Evolutionary conservation across 2,888 invertebrate species (phyloP), one percentile per base, ranked within the genome.

Genomic region (Euzetes globulus): DNA sequence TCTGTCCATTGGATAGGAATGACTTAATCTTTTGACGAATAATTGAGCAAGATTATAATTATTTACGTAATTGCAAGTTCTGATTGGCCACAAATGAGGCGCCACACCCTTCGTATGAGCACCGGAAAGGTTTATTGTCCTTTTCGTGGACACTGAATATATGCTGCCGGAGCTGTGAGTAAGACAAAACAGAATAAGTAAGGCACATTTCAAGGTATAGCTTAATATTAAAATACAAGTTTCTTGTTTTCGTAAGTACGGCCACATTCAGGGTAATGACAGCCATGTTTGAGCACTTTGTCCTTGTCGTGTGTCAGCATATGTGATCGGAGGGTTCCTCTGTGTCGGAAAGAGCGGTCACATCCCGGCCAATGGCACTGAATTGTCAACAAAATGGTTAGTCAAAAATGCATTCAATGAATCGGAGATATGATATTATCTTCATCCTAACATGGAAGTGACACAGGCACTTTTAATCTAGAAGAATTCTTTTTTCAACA

Each of bases 291-390:
- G 0, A 1, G 15, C 63, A 13, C 5, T n/a, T n/a, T 7, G 11
- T 7, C 3, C 19, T 33, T 63, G 33, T 63, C 63, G 25, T 55
- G 55, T 11, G 55, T 55, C 1, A 22, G 25, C 55, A 55, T 25
- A 25, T 55, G 55, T 1, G 55, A 55, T 5, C 13, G n/a, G 7
- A 55, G 55, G 19, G 22, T 55, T 3, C 9, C 9, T 3, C 33
- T 15, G 9, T n/a, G 37, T 6, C 33, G 17, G 37, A 63, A 63
- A 3, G 3, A 7, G 17, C 17, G 29, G 4, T 33, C 33, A 63
- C 63, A 63, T 19, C 63, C 63, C 17, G 63, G 63, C 63, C 63
- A 63, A n/a, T n/a, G 29, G n/a, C 63, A 63, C 29, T 22, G 4
- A 55, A 41, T 41, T 13, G 13, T 41, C 11, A n/a, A 41, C 41